A percentile compares a stretch with the other conserved stretches of the same genome.
These are phyloP conservation scores for Anomalospiza imberbis DNA, from an alignment of 2,797 vertebrate genomes.

Conservation along the genomic window DNA sequence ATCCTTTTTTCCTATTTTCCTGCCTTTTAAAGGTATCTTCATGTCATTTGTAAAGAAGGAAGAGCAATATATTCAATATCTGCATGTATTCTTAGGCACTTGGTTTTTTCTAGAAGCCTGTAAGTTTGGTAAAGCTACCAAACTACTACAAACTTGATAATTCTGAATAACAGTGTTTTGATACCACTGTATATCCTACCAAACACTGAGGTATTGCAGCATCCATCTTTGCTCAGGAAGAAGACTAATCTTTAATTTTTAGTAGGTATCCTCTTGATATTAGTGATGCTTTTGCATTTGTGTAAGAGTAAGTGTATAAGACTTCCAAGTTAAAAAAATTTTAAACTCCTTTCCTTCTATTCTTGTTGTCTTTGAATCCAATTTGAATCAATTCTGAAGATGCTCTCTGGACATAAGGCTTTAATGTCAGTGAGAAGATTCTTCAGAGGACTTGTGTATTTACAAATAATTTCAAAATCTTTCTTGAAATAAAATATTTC, in stretches of 20 bases:
- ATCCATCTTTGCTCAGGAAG: background rate
- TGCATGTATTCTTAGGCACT: background rate
- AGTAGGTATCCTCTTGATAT: background rate
- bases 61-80: background rate
- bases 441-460: background rate
- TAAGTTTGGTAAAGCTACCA: background rate
- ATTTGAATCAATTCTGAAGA: background rate
- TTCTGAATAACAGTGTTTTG: background rate
- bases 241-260: background rate
- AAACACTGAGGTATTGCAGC: background rate
- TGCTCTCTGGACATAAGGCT: background rate
- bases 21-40: background rate
- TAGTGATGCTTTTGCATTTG: background rate
- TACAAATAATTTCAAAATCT: background rate
- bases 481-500: background rate
- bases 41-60: background rate
- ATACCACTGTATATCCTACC: background rate
- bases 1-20: background rate
- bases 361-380: background rate
- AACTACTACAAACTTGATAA: background rate
- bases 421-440: background rate
- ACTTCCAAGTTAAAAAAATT: fast-evolving
- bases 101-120: background rate
- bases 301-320: background rate
- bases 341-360: background rate